phyloP scores from a whole-genome alignment of 2,888 invertebrate species.

The Dryadula phaetusa region DNA sequence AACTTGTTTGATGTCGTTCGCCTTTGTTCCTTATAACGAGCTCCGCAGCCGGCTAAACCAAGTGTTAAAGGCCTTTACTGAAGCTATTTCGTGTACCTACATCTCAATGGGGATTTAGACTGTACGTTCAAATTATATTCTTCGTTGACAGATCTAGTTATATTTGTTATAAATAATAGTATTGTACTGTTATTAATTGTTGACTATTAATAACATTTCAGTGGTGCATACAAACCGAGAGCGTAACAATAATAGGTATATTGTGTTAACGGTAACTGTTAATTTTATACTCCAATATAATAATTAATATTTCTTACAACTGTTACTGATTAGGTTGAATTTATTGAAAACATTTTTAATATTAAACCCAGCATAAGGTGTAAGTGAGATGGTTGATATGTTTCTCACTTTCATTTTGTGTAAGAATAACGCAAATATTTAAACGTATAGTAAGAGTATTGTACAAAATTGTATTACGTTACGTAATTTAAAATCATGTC shows the following conservation, averaged over 20 bases:
- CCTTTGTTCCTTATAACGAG: constrained; percentile 75
- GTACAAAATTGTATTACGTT: background rate
- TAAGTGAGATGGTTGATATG: background rate
- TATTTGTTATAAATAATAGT: constrained; percentile 7
- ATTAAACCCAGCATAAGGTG: too few relatives aligned
- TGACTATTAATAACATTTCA: background rate
- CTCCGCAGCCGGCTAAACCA: constrained; percentile 59
- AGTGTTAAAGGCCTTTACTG: constrained; percentile 59
- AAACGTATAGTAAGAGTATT: background rate
- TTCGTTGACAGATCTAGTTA: background rate
- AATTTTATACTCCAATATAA: background rate
- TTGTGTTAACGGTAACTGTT: background rate
- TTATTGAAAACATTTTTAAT: too few relatives aligned
- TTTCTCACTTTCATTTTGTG: too few relatives aligned
- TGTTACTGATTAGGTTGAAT: background rate
- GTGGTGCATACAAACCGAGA: background rate
- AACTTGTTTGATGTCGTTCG: constrained; percentile 67
- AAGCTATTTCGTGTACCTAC: constrained; percentile 39
- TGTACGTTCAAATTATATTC: constrained; percentile 26
- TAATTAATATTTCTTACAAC: background rate
- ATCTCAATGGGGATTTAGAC: constrained; percentile 36
- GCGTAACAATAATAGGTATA: background rate
- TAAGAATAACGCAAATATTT: too few relatives aligned
- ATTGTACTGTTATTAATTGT: background rate
- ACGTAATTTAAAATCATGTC: background rate